Evolutionary conservation across 2,113 vertebrate species (phyloP).

Genomic region (Cyprinodon tularosa): DNA sequence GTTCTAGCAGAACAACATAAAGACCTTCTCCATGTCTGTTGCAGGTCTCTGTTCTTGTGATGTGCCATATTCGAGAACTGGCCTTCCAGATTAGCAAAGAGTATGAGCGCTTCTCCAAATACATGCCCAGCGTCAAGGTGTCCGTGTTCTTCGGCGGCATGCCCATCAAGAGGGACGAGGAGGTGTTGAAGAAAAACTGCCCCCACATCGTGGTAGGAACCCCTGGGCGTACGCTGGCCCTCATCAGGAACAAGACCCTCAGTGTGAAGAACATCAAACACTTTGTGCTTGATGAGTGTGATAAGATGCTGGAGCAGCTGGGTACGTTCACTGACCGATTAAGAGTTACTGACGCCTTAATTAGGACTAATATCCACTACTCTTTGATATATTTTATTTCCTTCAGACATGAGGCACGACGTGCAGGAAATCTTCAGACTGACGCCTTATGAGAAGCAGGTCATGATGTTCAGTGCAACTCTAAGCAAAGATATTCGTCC

Average conservation of each 20-base stretch:
- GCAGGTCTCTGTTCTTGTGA: constrained; percentile 88
- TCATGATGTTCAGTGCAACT: constrained; percentile 93
- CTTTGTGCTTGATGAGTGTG: constrained; percentile 90
- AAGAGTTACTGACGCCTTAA: no score
- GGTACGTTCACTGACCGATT: constrained; percentile 60
- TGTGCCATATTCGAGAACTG: constrained; percentile 89
- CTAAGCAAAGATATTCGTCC: constrained; percentile 90
- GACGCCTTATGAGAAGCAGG: constrained; percentile 90
- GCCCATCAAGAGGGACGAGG: constrained; percentile 88
- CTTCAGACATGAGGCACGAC: constrained; percentile 86
- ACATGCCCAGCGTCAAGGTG: constrained; percentile 89
- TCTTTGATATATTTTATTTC: not conserved
- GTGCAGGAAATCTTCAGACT: constrained; percentile 90
- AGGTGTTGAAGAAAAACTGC: constrained; percentile 86
- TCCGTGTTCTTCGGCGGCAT: constrained; percentile 89
- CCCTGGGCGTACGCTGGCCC: constrained; percentile 85
- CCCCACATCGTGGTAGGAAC: constrained; percentile 90
- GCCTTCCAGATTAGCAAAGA: constrained; percentile 94
- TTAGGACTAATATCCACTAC: not conserved
- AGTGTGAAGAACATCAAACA: constrained; percentile 87
- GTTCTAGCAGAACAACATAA: no score
- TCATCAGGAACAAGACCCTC: constrained; percentile 83
- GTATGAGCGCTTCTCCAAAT: constrained; percentile 90
- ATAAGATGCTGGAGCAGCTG: constrained; percentile 90
- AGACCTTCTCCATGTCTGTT: not conserved